Evolutionary conservation across 2,797 vertebrate species (phyloP), one percentile per base, ranked within the genome.

Genomic region (Helarctos malayanus): DNA sequence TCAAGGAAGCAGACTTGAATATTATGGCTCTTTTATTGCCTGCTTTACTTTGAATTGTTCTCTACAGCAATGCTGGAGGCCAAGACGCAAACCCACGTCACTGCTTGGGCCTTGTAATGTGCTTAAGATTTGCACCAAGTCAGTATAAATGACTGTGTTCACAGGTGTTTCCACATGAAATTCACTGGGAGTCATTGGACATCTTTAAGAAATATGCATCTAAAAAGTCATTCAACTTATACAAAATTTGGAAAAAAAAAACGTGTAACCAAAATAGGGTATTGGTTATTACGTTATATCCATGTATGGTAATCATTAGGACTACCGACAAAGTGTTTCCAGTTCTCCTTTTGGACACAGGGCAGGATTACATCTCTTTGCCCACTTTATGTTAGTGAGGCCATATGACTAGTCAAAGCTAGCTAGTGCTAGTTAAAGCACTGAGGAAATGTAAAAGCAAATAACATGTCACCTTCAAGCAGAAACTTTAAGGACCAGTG

Each of bases 101-200:
- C 1, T 69, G 4, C 27, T 21, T 71, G 21, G 7, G 18, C 25
- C 84, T 89, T 89, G 29, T 80, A 45, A 61, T 79, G 54, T 63
- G 7, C 80, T 41, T 38, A 57, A 63, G 47, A 45, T 95, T 90
- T 96, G 45, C 18, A 65, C 49, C 32, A 84, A 54, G 45, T 87
- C 32, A 32, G n/a, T 54, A 84, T 7, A 41, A 71, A 68, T 32
- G 32, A 45, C 16, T 92, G 52, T 18, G 35, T 92, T 83, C 52
- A 54, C 35, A 81, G 85, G 76, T 54, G 71, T 76, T 91, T 75
- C 29, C 63, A 87, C 41, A 69, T 89, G 80, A 94, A 89, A 95
- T 73, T 92, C 61, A 61, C 47, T n/a, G n/a, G 19, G 52, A 45
- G 38, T 92, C 27, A 47, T 21, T 94, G 59, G 65, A 38, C 16